Base-by-base conservation (phyloP, 2,888 invertebrate genomes). In the Acronicta leporina region DNA sequence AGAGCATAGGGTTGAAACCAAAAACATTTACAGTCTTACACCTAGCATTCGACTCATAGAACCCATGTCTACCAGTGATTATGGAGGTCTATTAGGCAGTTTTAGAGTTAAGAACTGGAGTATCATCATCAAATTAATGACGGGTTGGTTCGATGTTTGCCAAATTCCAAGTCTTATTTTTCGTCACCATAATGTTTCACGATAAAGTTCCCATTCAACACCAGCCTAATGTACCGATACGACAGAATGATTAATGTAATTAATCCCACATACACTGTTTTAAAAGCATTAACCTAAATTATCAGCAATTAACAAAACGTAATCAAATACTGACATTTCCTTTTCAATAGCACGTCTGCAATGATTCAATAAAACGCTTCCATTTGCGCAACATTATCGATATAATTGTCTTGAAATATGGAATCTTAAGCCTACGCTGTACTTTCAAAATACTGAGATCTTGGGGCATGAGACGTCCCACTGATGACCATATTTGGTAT, bases 201-300 rank as follows among this genome's bases (percentile, higher is more conserved):
- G 15, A 25, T 38, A 27, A 33, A 51, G 40, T 16, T 64, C 25
- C 40, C 9, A 64, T 41, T 41, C 49, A 64, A 70, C 46, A 41
- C 7, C 8, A 46, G 46, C 25, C 2, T 38, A 46, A 14, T 33
- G n/a, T n/a, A 50, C 55, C 45, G 55, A 62, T 52, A 51, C 40
- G 20, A 43, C 14, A 42, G 42, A 42, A 58, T 56, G 52, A 60
- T 63, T 60, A 42, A 60, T 61, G 75, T 64, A 77, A 77, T 72
- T 61, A 62, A 73, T 69, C 73, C 75, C 76, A 75, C 73, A 69
- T 69, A 72, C n/a, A 47, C 59, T 69, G 64, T 73, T 73, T 63
- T 60, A 63, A 64, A 64, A 61, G 44, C 79, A 79, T 79, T 77
- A 76, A 79, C 77, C 74, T 52, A 60, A 65, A 74, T 74, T 48